Conservation (phyloP, 2,888 invertebrate species). For the Syrista parreyssii region DNA sequence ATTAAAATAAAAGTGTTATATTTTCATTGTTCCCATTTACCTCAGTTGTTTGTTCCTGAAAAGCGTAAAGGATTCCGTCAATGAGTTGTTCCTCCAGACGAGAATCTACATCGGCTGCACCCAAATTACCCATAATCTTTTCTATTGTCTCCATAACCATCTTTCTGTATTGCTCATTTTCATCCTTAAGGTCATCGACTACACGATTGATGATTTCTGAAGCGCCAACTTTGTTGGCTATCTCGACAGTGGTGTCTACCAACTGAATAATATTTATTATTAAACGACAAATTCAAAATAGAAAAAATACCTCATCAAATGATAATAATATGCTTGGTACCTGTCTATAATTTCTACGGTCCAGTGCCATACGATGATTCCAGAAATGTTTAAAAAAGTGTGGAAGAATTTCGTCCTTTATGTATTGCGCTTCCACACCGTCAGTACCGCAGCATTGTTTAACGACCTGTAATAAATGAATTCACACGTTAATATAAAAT, state of each 20-base stretch:
- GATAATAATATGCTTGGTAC: constrained; percentile 46
- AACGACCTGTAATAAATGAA: constrained; percentile 76
- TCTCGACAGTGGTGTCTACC: constrained; percentile 99
- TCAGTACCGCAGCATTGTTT: constrained; percentile 99
- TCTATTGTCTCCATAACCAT: constrained; percentile 99
- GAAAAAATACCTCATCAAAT: constrained; percentile 3
- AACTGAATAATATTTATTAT: constrained; percentile 67
- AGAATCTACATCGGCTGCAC: constrained; percentile 98
- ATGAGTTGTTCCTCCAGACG: constrained; percentile 98
- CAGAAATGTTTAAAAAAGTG: constrained; percentile 99
- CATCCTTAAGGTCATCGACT: constrained; percentile 99
- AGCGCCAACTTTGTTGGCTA: constrained; percentile 99
- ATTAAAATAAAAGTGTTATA: constrained; percentile 10
- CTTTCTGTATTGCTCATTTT: constrained; percentile 99
- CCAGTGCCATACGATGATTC: constrained; percentile 99
- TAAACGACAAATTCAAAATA: constrained; percentile 2
- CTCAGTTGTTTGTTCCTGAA: constrained; percentile 99
- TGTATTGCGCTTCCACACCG: constrained; percentile 99
- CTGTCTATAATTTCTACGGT: constrained; percentile 96
- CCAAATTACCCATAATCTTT: constrained; percentile 97
- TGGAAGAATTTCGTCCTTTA: constrained; percentile 98
- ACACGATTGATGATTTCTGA: constrained; percentile 98
- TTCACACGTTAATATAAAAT: not conserved
- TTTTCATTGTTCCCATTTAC: constrained; percentile 61
- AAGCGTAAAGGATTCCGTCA: constrained; percentile 98